Evolutionary conservation across 1,140 invertebrate genomes (phyloP).

Genomic region (Sipha flava): DNA sequence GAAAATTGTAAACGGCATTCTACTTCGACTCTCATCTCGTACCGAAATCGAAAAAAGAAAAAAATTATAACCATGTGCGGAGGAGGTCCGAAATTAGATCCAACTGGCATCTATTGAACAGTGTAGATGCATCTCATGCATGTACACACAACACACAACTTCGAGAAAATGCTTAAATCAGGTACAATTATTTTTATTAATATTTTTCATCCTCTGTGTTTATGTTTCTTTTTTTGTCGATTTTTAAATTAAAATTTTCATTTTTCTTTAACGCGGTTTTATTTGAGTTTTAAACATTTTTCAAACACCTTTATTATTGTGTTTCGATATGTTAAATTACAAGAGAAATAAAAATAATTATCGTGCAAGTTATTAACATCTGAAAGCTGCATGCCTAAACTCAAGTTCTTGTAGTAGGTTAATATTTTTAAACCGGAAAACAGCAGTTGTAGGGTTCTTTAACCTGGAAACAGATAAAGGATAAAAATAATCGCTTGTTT

Average conservation of each 20-base stretch:
- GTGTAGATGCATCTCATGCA: neutral
- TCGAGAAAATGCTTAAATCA: neutral
- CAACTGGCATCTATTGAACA: slow-evolving; percentile 8
- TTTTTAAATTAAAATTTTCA: too few species aligned
- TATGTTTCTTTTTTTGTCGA: too few species aligned
- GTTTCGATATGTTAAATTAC: too few species aligned
- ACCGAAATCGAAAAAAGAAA: neutral
- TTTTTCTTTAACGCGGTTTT: too few species aligned
- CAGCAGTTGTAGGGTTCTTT: neutral
- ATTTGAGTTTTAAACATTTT: too few species aligned
- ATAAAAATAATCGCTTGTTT: neutral
- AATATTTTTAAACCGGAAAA: neutral
- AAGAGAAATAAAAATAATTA: too few species aligned
- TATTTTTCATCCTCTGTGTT: too few species aligned
- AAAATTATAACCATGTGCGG: slow-evolving; percentile 8
- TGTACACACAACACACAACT: neutral
- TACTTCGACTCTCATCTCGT: neutral
- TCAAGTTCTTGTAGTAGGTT: slow-evolving; percentile 2
- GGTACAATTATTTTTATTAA: neutral
- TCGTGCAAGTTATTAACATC: too few species aligned
- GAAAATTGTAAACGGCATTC: neutral
- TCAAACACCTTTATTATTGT: too few species aligned
- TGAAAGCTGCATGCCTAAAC: neutral
- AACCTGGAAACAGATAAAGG: neutral
- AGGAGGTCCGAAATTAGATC: slow-evolving; percentile 26